Evolutionary conservation across 1,140 invertebrate species (phyloP).

Genomic region (Samia ricini): DNA sequence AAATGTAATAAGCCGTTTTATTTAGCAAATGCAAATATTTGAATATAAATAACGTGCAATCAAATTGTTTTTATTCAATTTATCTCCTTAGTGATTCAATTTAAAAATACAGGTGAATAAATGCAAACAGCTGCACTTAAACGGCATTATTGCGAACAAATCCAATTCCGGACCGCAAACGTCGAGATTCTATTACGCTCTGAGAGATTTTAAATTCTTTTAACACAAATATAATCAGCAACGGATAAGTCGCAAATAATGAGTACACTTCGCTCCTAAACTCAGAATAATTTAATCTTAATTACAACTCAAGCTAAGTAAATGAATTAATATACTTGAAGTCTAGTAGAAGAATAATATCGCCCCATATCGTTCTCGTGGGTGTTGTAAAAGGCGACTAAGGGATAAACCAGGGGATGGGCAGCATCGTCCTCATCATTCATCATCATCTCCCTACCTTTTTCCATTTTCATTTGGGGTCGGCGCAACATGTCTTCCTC

Average conservation of each 20-base stretch:
- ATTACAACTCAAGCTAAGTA: too few relatives aligned
- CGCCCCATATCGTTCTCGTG: too few relatives aligned
- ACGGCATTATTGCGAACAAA: not conserved
- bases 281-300: not conserved
- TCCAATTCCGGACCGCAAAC: conserved; percentile 6
- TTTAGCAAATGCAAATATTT: too few relatives aligned
- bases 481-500: too few relatives aligned
- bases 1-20: too few relatives aligned
- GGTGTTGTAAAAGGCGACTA: too few relatives aligned
- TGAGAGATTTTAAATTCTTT: conserved; percentile 1
- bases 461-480: too few relatives aligned
- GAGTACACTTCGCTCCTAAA: not conserved
- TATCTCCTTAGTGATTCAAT: not conserved
- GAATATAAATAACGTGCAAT: not conserved
- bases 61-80: not conserved
- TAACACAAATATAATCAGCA: not conserved
- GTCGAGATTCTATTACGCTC: not conserved
- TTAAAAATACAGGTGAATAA: not conserved
- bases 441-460: too few relatives aligned
- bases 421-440: too few relatives aligned
- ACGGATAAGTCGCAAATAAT: not conserved
- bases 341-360: too few relatives aligned
- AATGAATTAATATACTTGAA: too few relatives aligned
- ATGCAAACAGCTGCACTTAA: conserved; percentile 6
- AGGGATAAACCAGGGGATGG: too few relatives aligned